Evolutionary conservation across 2,797 vertebrate species (phyloP).

Genomic region (Adrianichthys oophorus): DNA sequence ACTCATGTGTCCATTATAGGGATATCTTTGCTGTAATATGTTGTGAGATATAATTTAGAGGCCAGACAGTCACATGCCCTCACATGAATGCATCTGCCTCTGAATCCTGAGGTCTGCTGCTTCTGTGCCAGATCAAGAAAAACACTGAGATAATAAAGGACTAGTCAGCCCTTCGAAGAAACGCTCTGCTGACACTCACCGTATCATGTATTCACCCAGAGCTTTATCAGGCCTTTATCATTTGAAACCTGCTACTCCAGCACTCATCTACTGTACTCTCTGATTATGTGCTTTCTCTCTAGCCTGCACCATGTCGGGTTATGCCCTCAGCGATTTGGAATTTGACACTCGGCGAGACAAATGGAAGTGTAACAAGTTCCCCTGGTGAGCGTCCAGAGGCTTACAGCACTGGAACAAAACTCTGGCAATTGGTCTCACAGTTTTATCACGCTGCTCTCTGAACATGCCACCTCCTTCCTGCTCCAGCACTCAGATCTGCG

Average conservation of each 20-base stretch:
- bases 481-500: conserved; percentile 33
- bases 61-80: conserved; percentile 25
- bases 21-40: conserved; percentile 34
- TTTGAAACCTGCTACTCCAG: conserved; percentile 25
- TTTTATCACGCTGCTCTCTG: conserved; percentile 46
- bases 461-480: conserved; percentile 51
- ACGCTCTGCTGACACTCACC: conserved; percentile 47
- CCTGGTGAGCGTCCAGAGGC: conserved; percentile 44
- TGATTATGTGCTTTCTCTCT: conserved; percentile 21
- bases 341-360: conserved; percentile 55
- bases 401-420: conserved; percentile 32
- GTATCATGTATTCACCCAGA: conserved; percentile 36
- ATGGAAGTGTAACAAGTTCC: conserved; percentile 37
- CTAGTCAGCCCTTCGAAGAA: conserved; percentile 29
- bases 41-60: conserved; percentile 35
- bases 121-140: conserved; percentile 56
- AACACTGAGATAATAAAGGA: conserved; percentile 50
- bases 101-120: conserved; percentile 37
- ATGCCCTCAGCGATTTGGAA: conserved; percentile 67
- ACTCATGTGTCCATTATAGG: conserved; percentile 12
- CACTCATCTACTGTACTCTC: conserved; percentile 54
- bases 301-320: conserved; percentile 43
- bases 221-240: conserved; percentile 53
- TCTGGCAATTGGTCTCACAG: conserved; percentile 50
- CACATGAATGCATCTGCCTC: conserved; percentile 37